Base-by-base conservation (phyloP, 2,113 vertebrate species). In the Mirounga angustirostris region DNA sequence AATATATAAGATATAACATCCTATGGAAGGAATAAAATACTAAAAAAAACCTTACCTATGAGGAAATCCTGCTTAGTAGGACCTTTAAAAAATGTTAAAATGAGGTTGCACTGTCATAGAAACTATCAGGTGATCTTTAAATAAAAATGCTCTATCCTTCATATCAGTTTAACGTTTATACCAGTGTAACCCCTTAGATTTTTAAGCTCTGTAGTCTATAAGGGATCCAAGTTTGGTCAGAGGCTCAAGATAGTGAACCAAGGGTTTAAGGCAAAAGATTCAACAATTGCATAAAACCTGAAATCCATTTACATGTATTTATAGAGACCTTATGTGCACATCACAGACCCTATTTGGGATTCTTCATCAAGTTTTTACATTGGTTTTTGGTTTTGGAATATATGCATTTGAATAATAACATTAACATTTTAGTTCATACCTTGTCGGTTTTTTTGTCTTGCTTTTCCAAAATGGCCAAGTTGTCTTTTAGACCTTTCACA, bases 381-480 rank as follows among this genome's bases (percentile, higher is more conserved):
- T 95, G 18, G 30, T 56, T 19, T 94, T 61, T 95, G 26, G 58
- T 58, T 73, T 67, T 54, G 3, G 28, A 95, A 95, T 52, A 90
- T 58, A 96, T 91, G 19, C 22, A 40, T 88, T 95, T 95, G 83
- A 61, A 52, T 4, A 82, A 74, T 14, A 98, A 74, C 74, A 56
- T 69, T 78, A 94, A 43, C 98, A 36, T 30, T 91, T 97, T 96
- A 95, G 13, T 40, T 93, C 95, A 98, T 98, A 99, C 99, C 99
- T 99, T 99, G 80, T 99, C 99, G 82, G 99, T 99, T 99, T 99
- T 99, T 99, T 99, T 99, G 65, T 99, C 99, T 98, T 99, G 99
- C 95, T 99, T 99, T 97, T 99, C 99, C 98, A 99, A 99, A 98
- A 99, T 99, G 83, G 99, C 99, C 99, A 99, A 98, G 98, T 99